Conservation (phyloP, 2,888 invertebrate genomes). For the Aphidoletes aphidimyza region DNA sequence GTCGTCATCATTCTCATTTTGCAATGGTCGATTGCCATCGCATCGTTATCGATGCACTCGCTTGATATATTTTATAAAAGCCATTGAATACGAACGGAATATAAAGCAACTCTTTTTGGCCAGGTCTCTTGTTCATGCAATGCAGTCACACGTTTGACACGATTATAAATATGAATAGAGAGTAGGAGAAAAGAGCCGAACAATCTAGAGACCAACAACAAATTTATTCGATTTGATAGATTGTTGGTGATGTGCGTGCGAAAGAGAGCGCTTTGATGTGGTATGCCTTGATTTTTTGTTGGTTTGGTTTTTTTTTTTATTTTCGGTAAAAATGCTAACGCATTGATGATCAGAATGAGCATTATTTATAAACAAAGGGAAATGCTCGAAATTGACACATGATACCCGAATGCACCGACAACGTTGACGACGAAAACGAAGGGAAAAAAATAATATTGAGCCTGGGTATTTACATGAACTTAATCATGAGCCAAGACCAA, state of each 20-base stretch:
- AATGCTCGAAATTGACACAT: constrained; percentile 11
- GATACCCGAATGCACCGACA: constrained; percentile 7
- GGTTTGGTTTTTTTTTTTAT: too few species aligned
- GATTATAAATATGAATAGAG: constrained; percentile 37
- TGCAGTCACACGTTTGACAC: constrained; percentile 47
- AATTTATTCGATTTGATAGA: constrained; percentile 23
- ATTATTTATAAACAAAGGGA: constrained; percentile 15
- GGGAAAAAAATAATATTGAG: background rate
- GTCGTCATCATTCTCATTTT: too few species aligned
- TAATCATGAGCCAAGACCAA: background rate
- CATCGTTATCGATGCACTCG: constrained; percentile 44
- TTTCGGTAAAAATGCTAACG: too few species aligned
- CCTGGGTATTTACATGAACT: background rate
- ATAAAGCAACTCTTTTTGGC: background rate
- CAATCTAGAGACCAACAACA: background rate
- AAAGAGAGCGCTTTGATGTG: background rate
- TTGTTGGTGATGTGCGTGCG: background rate
- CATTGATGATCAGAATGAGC: background rate
- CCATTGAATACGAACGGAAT: background rate
- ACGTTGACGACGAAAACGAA: background rate
- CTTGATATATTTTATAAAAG: background rate
- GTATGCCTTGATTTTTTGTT: too few species aligned
- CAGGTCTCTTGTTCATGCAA: background rate
- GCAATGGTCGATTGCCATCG: too few species aligned
- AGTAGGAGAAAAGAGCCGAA: background rate